Conservation (phyloP, 2,888 invertebrate species). For the Andrena hattorfiana region DNA sequence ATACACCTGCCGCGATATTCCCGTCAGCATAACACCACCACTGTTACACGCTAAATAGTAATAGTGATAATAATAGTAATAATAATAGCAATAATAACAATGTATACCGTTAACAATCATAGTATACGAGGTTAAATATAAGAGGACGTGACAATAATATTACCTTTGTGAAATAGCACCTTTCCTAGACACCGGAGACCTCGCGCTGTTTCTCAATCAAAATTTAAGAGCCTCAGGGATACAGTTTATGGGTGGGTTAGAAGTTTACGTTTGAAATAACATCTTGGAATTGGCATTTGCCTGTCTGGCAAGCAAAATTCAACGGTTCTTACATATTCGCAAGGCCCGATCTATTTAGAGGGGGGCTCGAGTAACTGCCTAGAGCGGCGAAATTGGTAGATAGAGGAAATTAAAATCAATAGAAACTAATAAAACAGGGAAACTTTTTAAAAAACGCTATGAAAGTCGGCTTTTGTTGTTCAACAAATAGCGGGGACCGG, state of each 20-base stretch:
- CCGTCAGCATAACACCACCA: slow-evolving; percentile 40
- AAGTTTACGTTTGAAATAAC: too few species aligned
- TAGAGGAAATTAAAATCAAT: too few species aligned
- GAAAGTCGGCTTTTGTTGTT: too few species aligned
- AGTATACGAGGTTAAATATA: slow-evolving; percentile 56
- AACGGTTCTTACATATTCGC: too few species aligned
- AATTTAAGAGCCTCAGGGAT: neutral
- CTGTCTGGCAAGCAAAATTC: too few species aligned
- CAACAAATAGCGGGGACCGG: too few species aligned
- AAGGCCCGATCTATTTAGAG: too few species aligned
- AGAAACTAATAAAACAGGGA: too few species aligned
- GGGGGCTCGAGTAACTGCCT: too few species aligned
- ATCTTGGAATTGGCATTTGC: too few species aligned
- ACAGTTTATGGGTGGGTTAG: neutral
- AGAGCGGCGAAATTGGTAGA: too few species aligned
- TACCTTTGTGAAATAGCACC: slow-evolving; percentile 79
- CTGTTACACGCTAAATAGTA: slow-evolving; percentile 33
- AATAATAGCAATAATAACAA: slow-evolving; percentile 54
- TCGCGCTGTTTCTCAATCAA: slow-evolving; percentile 49
- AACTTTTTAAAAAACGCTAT: too few species aligned
- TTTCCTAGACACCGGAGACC: slow-evolving; percentile 75
- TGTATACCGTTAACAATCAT: slow-evolving; percentile 52
- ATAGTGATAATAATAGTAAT: slow-evolving; percentile 49
- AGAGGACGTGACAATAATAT: slow-evolving; percentile 55
- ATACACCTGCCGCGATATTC: slow-evolving; percentile 33